Conservation (phyloP, 2,113 vertebrate genomes). For the human (Homo sapiens) region DNA sequence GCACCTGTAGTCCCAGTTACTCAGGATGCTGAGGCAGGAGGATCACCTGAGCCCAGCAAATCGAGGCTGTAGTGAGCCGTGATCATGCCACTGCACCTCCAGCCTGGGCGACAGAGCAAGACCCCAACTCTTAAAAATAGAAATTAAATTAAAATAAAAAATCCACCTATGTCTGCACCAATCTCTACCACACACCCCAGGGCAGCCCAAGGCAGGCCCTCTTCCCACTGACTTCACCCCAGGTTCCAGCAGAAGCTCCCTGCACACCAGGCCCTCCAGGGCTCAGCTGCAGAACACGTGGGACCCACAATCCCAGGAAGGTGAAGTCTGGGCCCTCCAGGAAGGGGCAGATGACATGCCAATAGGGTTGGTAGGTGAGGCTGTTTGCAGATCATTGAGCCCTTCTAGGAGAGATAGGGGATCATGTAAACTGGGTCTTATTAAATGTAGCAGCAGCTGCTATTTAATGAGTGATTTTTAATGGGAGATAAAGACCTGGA, state of each 20-base stretch:
- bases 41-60: neutral
- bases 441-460: neutral
- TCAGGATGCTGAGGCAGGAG: neutral
- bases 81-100: neutral
- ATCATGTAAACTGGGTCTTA: neutral
- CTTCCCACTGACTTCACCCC: neutral
- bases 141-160: neutral
- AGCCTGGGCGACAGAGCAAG: neutral
- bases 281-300: neutral
- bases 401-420: neutral
- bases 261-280: neutral
- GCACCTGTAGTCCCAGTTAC: neutral
- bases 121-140: neutral
- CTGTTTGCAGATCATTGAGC: rapidly evolving
- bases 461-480: neutral
- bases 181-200: too few species aligned
- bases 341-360: neutral
- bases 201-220: neutral
- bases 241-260: neutral
- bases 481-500: neutral
- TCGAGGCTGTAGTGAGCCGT: neutral
- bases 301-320: neutral
- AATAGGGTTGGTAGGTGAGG: rapidly evolving
- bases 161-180: too few species aligned
- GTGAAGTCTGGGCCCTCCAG: neutral